A percentile compares a stretch with the other conserved stretches of the same genome.
Evolutionary conservation across 2,113 vertebrate species (phyloP).

Genomic region (Solea senegalensis): DNA sequence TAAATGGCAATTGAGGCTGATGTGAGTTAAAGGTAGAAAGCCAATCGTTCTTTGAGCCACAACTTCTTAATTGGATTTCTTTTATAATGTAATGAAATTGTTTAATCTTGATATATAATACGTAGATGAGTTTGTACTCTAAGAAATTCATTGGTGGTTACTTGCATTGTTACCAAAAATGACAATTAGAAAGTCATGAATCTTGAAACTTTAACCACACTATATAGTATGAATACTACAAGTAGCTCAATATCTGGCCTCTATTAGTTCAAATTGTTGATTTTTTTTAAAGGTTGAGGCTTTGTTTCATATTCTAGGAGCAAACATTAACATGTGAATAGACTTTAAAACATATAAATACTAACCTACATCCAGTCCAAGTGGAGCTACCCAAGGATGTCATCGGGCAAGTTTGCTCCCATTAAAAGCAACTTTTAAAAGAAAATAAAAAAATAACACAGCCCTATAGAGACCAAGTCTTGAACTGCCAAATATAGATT

Average conservation of each 20-base stretch:
- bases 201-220: background rate
- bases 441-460: conserved; percentile 7
- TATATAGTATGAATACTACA: background rate
- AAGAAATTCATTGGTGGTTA: too few relatives aligned
- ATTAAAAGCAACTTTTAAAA: background rate
- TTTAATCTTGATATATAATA: background rate
- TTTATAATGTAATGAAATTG: conserved; percentile 2
- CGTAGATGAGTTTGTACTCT: too few relatives aligned
- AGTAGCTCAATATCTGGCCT: background rate
- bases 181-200: too few relatives aligned
- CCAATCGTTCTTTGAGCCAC: conserved; percentile 1
- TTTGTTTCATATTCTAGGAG: background rate
- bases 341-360: too few relatives aligned
- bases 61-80: conserved; percentile 4
- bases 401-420: conserved; percentile 8
- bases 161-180: too few relatives aligned
- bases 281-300: background rate
- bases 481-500: conserved; percentile 45
- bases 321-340: background rate
- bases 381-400: conserved; percentile 5
- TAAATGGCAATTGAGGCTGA: conserved; percentile 17
- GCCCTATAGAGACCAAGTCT: conserved; percentile 45
- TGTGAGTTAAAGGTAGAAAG: background rate
- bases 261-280: too few relatives aligned
- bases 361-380: background rate